phyloP scores from a whole-genome alignment of 1,140 invertebrate species.

The Galleria mellonella region DNA sequence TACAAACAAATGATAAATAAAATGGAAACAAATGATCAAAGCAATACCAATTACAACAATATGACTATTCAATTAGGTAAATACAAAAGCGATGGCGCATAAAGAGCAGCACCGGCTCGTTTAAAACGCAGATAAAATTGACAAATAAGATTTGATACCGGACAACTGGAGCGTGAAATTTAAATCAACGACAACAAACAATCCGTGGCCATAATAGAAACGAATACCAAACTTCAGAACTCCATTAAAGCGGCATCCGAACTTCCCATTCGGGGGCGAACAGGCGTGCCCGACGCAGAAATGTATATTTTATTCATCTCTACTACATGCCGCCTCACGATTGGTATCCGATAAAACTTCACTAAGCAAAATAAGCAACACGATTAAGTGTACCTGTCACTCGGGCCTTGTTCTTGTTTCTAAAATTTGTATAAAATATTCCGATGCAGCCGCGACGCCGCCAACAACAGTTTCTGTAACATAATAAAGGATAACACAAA shows the following conservation, averaged over 20 bases:
- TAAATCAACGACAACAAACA: conserved; percentile 61
- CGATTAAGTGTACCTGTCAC: conserved; percentile 69
- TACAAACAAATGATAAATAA: background rate
- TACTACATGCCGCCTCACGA: conserved; percentile 44
- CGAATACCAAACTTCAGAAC: conserved; percentile 53
- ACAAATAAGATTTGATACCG: conserved; percentile 46
- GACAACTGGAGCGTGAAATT: conserved; percentile 52
- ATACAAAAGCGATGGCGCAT: conserved; percentile 20
- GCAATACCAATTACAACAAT: conserved; percentile 10
- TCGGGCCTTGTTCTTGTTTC: conserved; percentile 64
- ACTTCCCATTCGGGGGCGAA: conserved; percentile 46
- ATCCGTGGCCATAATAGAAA: conserved; percentile 54
- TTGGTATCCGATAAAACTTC: conserved; percentile 57
- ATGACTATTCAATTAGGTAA: conserved; percentile 10
- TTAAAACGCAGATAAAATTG: conserved; percentile 28
- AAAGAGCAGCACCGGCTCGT: conserved; percentile 16
- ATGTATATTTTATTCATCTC: conserved; percentile 65
- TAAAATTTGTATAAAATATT: conserved; percentile 74
- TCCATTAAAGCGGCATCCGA: conserved; percentile 57
- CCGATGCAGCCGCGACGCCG: conserved; percentile 37
- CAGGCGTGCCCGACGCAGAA: conserved; percentile 40
- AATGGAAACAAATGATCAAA: conserved; percentile 3
- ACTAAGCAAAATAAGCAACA: conserved; percentile 62
- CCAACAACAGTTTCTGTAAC: conserved; percentile 41
- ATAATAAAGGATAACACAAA: conserved; percentile 38